These are phyloP conservation scores for Crotalus helleri DNA, from an alignment of 2,113 vertebrate genomes.

Conservation along the genomic window DNA sequence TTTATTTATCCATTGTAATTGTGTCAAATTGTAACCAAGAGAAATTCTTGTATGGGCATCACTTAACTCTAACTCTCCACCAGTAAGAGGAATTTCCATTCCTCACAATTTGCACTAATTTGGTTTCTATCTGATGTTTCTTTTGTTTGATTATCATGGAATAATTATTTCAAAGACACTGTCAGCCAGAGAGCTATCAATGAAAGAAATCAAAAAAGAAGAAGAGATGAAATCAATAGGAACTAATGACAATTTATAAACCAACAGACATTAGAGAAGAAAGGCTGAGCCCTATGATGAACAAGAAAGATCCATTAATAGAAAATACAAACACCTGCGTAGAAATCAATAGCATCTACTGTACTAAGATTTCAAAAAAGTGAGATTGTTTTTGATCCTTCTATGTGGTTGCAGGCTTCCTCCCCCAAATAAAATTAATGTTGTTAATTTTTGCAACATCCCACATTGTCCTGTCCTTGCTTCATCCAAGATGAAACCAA, in stretches of 20 bases:
- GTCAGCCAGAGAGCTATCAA: background rate
- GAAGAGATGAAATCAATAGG: background rate
- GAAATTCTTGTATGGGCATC: background rate
- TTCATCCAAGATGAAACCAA: background rate
- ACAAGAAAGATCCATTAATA: background rate
- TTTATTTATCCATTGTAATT: background rate
- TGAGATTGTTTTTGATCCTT: background rate
- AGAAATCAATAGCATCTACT: constrained; percentile 9
- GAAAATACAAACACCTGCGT: background rate
- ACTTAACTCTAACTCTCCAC: background rate
- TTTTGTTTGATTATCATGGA: background rate
- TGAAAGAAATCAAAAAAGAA: background rate
- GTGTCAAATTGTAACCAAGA: background rate
- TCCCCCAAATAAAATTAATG: background rate
- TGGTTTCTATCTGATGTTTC: background rate
- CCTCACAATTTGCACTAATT: background rate
- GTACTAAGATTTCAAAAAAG: background rate
- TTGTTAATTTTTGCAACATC: background rate
- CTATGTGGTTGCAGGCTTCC: background rate
- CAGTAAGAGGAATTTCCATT: background rate
- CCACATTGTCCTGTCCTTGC: background rate
- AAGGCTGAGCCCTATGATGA: background rate
- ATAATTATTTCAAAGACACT: background rate
- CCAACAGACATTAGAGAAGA: accelerated
- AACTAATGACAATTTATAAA: background rate